Conservation (phyloP, 2,113 vertebrate genomes). For the Panthera uncia region DNA sequence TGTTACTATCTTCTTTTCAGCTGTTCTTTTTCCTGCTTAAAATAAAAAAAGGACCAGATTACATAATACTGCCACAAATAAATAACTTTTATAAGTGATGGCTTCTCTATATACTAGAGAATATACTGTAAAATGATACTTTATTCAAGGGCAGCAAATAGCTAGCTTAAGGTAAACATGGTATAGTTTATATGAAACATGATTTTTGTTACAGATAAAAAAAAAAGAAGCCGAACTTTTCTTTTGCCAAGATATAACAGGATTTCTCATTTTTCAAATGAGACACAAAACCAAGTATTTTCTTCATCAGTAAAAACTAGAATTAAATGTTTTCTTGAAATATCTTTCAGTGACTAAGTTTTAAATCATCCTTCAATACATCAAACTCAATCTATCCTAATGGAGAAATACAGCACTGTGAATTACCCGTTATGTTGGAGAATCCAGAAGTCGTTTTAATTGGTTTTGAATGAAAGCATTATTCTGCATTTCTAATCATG, state of each 20-base stretch:
- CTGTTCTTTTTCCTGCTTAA: neutral
- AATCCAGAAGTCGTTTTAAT: constrained; percentile 76
- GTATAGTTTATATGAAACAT: neutral
- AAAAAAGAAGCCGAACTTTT: constrained; percentile 11
- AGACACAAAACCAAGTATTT: neutral
- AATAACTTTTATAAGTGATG: neutral
- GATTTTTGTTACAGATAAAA: neutral
- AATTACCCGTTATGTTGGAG: constrained; percentile 66
- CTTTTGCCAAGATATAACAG: neutral
- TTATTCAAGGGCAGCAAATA: neutral
- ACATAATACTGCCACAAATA: neutral
- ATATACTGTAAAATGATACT: neutral
- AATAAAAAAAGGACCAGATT: neutral
- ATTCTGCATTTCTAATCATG: constrained; percentile 78
- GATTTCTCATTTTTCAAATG: neutral
- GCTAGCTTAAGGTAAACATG: neutral
- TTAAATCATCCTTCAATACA: constrained; percentile 68
- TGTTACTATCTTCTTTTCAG: constrained; percentile 13
- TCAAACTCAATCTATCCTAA: constrained; percentile 52
- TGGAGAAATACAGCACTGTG: constrained; percentile 43
- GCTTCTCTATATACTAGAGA: neutral
- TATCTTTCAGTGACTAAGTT: constrained; percentile 55
- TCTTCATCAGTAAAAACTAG: constrained; percentile 7
- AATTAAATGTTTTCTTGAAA: constrained; percentile 63
- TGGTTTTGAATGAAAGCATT: constrained; percentile 79